Evolutionary conservation across 2,113 vertebrate genomes (phyloP), one percentile per base, ranked within the genome.

Genomic region (Suricata suricatta): DNA sequence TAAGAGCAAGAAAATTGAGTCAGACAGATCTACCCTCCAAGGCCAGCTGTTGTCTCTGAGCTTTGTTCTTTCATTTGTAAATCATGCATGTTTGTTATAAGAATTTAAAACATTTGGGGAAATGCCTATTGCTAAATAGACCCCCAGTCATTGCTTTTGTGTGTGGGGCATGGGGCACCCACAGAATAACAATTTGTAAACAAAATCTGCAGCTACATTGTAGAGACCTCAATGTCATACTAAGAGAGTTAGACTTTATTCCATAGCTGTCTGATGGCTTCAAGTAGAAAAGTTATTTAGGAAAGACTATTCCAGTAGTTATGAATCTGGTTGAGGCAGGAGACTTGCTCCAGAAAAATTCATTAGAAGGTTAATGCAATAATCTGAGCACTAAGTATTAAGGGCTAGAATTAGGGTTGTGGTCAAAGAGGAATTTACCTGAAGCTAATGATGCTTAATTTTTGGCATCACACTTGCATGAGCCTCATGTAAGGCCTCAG

Each of bases 291-390:
- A 74, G 14, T 47, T 44, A 47, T 87, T 85, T n/a, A 13, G 54
- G 52, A 41, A 87, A 89, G n/a, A 69, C 79, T 33, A 66, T 72
- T 81, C 8, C 12, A 82, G 68, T 57, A n/a, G 50, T 95, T 93
- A 64, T 60, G 35, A 44, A 54, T 5, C 66, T 89, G 31, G 27
- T 52, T 92, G 29, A 74, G 4, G 72, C 13, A 2, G 2, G 7
- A 82, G 77, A 76, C 27, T 80, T 76, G 35, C 91, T 71, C 23
- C 33, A 85, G 88, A 77, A n/a, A 92, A 94, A 74, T 79, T 86
- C 21, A 69, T 57, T 74, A 69, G 60, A 21, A 92, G 38, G 31
- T 74, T 57, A 93, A 72, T 21, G 21, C n/a, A 52, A 38, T 84
- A 52, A 89, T 69, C 25, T 82, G 7, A 86, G 77, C 25, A 90